Evolutionary conservation across 2,888 invertebrate species (phyloP), one percentile per base, ranked within the genome.

Genomic region (Microctonus aethiopoides): DNA sequence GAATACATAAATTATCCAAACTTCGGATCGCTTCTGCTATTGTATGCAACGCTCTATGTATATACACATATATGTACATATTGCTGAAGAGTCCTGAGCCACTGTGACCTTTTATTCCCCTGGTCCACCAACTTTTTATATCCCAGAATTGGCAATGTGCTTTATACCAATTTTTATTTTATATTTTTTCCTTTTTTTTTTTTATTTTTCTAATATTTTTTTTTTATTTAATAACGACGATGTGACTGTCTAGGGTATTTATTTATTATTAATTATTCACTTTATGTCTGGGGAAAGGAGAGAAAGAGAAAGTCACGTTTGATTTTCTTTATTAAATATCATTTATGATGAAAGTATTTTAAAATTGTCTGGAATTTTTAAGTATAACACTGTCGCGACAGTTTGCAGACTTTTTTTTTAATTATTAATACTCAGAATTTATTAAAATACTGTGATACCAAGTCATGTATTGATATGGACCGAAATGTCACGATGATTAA

Each of bases 1-100:
- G 72, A 51, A 75, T 78, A 77, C 78, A 80, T 81, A 81, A 81
- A 81, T 81, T 81, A 80, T 74, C 75, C 77, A 78, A 79, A 76
- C 80, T 81, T 71, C 61, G 67, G 56, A 52, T 65, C 61, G 67
- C 67, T 24, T n/a, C n/a, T n/a, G 51, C 73, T 67, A 67, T 66
- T 62, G 61, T 65, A 59, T 67, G 36, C 65, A 22, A 32, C 34
- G 56, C n/a, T n/a, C n/a, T n/a, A 41, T 56, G 41, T 66, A 56
- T 66, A 16, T 46, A 46, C 16, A 20, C 16, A 16, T 20, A 16
- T 46, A 16, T 16, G 16, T 16, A 46, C 46, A 46, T 46, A 46
- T 46, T 46, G 16, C 46, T 46, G 46, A 46, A 46, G 46, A 46
- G 46, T 46, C 16, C 16, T 65, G 64, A 65, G 64, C 57, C 57